Base-by-base conservation (phyloP, 2,113 vertebrate genomes). In the Proterorhinus semilunaris region DNA sequence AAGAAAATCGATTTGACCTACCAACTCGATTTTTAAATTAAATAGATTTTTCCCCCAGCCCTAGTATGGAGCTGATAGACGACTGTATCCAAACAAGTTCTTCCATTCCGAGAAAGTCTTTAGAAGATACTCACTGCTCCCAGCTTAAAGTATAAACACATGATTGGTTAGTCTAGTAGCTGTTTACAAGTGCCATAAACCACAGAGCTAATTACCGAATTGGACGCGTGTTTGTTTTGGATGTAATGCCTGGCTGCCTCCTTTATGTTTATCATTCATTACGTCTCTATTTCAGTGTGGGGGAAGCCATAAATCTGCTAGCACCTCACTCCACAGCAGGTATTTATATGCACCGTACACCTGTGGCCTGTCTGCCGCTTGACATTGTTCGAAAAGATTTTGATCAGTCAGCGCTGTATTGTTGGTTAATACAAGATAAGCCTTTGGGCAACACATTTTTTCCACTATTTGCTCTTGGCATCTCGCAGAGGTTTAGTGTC, bases 221-320 rank as follows among this genome's bases (percentile, higher is more conserved):
- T 36, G 49, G 49, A 50, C 5, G 49, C 4, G 12, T 71, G 43
- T 76, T 81, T 78, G 49, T 64, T 45, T 76, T 76, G 70, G 78
- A 72, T 45, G 49, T 13, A 1, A 59, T 16, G 57, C 71, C 42
- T 70, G 58, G 17, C 27, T 69, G 68, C 15, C 17, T 11, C 64
- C 65, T 73, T 47, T 5, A 51, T 17, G 68, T 83, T 84, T 86
- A 69, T 84, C 78, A 69, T 82, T 75, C 62, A 65, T 72, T n/a
- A 58, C 36, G 62, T 63, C 44, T 75, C 75, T 75, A 73, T 78
- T 83, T 68, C 70, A 80, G 69, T 69, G 68, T 76, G 66, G 69
- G 76, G 80, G 74, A 80, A 8, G 10, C 65, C 52, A 67, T 6
- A 72, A 63, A 71, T 71, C 58, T 73, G 58, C 17, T 53, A 63